Percentiles rank a stretch among this genome's conserved stretches.
phyloP scores from a whole-genome alignment of 2,888 invertebrate genomes.

The Pyrrhosoma nymphula region DNA sequence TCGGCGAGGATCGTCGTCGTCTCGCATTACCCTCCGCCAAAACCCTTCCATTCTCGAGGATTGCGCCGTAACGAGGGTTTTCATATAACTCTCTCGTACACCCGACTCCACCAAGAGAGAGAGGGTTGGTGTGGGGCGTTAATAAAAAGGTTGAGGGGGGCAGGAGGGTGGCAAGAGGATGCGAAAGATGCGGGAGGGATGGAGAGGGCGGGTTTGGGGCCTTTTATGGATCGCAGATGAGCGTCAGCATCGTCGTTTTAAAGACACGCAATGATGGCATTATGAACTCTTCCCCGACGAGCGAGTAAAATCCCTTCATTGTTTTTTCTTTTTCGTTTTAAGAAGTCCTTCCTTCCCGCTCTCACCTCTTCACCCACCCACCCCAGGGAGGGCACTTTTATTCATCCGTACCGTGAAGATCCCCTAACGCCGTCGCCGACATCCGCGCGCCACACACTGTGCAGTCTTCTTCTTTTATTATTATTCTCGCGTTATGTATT shows the following conservation, averaged over 20 bases:
- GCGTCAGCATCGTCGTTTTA: conserved; percentile 27
- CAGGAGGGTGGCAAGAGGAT: background rate
- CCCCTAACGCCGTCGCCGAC: background rate
- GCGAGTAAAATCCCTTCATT: background rate
- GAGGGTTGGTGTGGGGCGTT: background rate
- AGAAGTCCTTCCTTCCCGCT: background rate
- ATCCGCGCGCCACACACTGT: background rate
- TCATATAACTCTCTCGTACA: background rate
- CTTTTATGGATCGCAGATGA: conserved; percentile 5
- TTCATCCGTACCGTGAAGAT: background rate
- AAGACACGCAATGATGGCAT: conserved; percentile 38
- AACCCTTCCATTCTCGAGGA: background rate
- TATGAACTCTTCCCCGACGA: background rate
- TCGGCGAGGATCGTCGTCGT: background rate
- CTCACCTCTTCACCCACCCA: background rate
- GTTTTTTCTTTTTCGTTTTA: background rate
- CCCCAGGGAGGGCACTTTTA: background rate
- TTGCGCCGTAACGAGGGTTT: conserved; percentile 28
- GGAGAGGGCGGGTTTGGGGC: too few species aligned
- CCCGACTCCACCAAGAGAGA: background rate
- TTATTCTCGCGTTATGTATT: background rate
- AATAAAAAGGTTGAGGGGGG: background rate
- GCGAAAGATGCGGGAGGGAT: background rate
- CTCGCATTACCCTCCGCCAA: background rate
- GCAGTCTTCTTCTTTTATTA: background rate